Conservation (phyloP, 2,113 vertebrate species). For the Colinus virginianus region DNA sequence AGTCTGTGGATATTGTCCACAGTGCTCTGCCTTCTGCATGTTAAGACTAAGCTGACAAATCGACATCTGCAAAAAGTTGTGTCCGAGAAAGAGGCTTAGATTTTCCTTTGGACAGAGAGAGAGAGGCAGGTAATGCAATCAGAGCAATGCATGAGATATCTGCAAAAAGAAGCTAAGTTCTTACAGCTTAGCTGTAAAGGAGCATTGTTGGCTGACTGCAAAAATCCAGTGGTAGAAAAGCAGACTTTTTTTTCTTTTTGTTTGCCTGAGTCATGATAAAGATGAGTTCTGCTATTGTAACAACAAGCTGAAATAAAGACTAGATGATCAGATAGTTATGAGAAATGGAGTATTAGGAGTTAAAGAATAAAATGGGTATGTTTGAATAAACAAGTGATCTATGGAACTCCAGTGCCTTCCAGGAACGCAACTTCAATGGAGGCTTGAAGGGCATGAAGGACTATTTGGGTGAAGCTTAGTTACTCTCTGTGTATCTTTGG, state of each 20-base stretch:
- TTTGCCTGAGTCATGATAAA: background rate
- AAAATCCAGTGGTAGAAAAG: background rate
- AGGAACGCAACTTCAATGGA: background rate
- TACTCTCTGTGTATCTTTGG: background rate
- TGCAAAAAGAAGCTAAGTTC: background rate
- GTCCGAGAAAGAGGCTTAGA: background rate
- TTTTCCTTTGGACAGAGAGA: background rate
- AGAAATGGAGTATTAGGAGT: background rate
- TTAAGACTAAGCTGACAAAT: background rate
- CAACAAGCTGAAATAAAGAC: background rate
- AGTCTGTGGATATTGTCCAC: background rate
- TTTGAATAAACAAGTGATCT: background rate
- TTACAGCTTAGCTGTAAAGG: background rate
- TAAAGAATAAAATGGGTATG: background rate
- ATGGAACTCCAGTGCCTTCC: background rate
- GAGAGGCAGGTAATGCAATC: background rate
- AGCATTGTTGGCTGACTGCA: background rate
- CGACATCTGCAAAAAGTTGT: background rate
- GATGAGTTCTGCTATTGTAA: background rate
- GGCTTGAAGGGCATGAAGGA: background rate
- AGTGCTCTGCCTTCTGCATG: background rate
- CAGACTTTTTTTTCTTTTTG: background rate
- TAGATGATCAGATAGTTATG: background rate
- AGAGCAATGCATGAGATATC: too few species aligned
- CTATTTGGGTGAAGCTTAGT: background rate